Conservation (phyloP, 2,888 invertebrate genomes). For the Capitulum mitella region DNA sequence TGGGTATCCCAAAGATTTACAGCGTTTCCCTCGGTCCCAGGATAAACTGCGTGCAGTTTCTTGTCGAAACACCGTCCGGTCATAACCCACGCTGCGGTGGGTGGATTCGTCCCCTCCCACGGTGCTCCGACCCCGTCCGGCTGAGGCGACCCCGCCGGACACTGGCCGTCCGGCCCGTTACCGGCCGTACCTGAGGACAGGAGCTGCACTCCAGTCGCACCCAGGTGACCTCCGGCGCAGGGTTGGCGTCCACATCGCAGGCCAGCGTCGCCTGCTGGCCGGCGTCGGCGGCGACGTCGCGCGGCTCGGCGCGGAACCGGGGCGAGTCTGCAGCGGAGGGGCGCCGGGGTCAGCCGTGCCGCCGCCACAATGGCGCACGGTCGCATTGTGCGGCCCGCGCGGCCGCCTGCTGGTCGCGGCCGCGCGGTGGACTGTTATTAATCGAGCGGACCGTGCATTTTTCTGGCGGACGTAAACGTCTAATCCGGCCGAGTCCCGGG, state of each 20-base stretch:
- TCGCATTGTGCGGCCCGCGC: background rate
- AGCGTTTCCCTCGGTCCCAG: too few relatives aligned
- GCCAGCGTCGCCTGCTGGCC: constrained; percentile 28
- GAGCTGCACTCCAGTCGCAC: background rate
- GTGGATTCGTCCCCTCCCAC: too few relatives aligned
- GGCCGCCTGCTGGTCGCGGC: background rate
- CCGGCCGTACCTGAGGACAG: background rate
- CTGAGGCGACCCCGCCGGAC: too few relatives aligned
- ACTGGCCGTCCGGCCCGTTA: too few relatives aligned
- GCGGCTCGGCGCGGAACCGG: constrained; percentile 28
- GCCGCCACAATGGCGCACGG: background rate
- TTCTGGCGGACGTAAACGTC: background rate
- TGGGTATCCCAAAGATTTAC: too few relatives aligned
- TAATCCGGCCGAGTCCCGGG: too few relatives aligned
- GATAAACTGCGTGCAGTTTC: too few relatives aligned
- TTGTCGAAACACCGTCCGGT: too few relatives aligned
- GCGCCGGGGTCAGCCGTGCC: background rate
- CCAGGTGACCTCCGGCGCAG: constrained; percentile 29
- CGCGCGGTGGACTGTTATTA: background rate
- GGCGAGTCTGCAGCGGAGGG: background rate
- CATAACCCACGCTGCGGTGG: too few relatives aligned
- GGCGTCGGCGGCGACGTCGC: constrained; percentile 26
- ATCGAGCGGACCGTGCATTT: background rate
- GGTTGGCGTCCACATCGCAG: constrained; percentile 32
- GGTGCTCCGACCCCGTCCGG: too few relatives aligned